Conservation (phyloP, 2,113 vertebrate species). For the Physeter macrocephalus region DNA sequence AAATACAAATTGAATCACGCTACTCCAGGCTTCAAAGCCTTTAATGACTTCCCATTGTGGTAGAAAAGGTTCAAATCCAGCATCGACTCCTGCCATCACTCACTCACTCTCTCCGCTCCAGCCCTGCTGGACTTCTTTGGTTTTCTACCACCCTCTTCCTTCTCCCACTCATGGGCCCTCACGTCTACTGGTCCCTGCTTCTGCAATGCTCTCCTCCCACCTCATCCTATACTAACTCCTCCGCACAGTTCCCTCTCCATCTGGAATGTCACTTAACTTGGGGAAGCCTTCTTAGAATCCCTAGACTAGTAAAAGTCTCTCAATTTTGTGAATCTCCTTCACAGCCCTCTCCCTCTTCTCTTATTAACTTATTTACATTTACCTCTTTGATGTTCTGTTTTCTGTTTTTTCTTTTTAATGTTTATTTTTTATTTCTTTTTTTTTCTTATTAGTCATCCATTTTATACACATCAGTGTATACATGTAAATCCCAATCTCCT, state of each 20-base stretch:
- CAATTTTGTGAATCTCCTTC: neutral
- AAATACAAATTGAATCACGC: neutral
- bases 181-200: too few relatives aligned
- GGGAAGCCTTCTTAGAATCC: neutral
- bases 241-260: neutral
- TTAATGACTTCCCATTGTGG: neutral
- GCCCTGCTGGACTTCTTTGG: neutral
- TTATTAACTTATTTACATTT: neutral
- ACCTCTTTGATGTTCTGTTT: neutral
- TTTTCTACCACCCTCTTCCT: neutral
- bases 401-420: neutral
- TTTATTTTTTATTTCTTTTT: too few relatives aligned
- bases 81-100: neutral
- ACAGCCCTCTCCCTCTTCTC: neutral
- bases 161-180: neutral
- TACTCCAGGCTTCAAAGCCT: neutral
- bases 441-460: too few relatives aligned
- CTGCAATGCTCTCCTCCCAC: neutral
- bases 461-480: too few relatives aligned
- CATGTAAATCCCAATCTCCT: too few relatives aligned
- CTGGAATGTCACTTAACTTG: neutral
- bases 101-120: neutral
- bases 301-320: neutral
- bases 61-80: neutral
- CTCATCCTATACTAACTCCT: neutral